phyloP scores from a whole-genome alignment of 2,113 vertebrate genomes.

The Eretmochelys imbricata region DNA sequence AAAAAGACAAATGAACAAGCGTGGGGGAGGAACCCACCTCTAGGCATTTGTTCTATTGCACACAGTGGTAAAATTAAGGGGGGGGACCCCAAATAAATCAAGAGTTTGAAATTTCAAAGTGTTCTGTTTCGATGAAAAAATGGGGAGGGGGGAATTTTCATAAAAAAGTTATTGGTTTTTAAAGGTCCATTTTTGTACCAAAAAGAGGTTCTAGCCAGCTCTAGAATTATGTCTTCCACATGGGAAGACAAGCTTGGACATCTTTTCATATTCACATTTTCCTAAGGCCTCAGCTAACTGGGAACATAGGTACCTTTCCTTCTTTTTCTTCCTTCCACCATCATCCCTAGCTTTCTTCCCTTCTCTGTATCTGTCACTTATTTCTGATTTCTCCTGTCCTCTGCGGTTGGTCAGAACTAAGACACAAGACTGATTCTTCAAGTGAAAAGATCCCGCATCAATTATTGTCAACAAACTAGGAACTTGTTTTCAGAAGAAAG shows the following conservation, averaged over 20 bases:
- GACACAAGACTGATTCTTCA: slow-evolving; percentile 67
- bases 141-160: not conserved
- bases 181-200: not conserved
- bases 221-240: not conserved
- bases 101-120: not conserved
- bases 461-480: slow-evolving; percentile 66
- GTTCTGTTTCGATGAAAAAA: not conserved
- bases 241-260: slow-evolving; percentile 32
- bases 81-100: not conserved
- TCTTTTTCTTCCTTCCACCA: not conserved
- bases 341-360: not conserved
- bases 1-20: not conserved
- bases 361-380: slow-evolving; percentile 17
- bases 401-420: slow-evolving; percentile 58
- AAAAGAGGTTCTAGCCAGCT: not conserved
- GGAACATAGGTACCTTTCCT: not conserved
- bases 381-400: slow-evolving; percentile 62
- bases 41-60: not conserved
- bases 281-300: slow-evolving; percentile 23
- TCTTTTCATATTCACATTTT: slow-evolving; percentile 34
- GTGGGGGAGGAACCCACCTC: not conserved
- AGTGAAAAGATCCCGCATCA: slow-evolving; percentile 68
- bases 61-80: not conserved
- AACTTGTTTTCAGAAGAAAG: slow-evolving; percentile 44
- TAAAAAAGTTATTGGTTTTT: not conserved